Evolutionary conservation across 2,797 vertebrate species (phyloP), one percentile per base, ranked within the genome.

Genomic region (Valencia hispanica): DNA sequence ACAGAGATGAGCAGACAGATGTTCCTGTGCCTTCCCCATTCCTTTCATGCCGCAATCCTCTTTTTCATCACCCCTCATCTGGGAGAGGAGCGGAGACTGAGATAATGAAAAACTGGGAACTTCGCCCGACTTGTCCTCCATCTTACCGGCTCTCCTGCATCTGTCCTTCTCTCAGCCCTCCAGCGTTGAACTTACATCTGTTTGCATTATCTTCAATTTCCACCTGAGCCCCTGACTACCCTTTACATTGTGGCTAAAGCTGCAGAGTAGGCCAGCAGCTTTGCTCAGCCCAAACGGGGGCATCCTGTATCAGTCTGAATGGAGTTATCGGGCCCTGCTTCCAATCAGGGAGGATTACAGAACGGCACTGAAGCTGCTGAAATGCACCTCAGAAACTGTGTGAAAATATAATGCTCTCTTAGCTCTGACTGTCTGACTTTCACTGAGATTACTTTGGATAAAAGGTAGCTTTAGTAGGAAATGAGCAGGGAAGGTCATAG

Each of bases 301-400:
- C 27, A 25, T 86, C 85, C 79, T 39, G 69, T 6, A 70, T 77
- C 79, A 66, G 87, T 72, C 79, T 88, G 76, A 77, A 84, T 65
- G 65, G 89, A 87, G 79, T 92, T 92, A 92, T 75, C 45, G n/a
- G 76, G 66, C 77, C 83, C 48, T 4, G 65, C 86, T 76, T 78
- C 81, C 89, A 83, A 91, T 94, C 89, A 91, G 75, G 79, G 47
- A 74, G 89, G 93, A 93, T 94, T 93, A 93, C 81, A 0, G 14
- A 76, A 36, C 66, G n/a, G 20, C 14, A 70, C 72, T 74, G 70
- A 65, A 71, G 59, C 81, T 68, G 81, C 65, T 79, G 73, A 81
- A 77, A 75, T 53, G 72, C 70, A 82, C 89, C 66, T 73, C 75
- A 73, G 72, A 79, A 77, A 83, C 73, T 73, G 70, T 41, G 73